phyloP scores from a whole-genome alignment of 2,797 vertebrate genomes.

The Sebastes ruberrimus region DNA sequence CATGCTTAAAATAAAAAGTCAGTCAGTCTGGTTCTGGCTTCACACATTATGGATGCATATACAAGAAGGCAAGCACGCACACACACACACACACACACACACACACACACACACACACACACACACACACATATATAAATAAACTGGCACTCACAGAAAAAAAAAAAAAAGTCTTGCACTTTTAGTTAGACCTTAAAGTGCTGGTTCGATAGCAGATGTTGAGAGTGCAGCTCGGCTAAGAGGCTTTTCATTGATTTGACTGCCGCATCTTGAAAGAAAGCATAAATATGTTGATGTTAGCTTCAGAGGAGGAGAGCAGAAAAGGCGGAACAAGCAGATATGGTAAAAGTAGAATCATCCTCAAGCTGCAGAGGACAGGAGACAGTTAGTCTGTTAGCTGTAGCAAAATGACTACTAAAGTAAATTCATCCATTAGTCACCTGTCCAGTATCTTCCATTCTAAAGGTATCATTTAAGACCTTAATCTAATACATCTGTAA shows the following conservation, averaged over 20 bases:
- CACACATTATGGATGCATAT: neutral
- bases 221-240: slow-evolving; percentile 46
- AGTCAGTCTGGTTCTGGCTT: neutral
- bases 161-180: slow-evolving; percentile 33
- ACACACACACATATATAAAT: neutral
- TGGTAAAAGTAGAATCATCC: slow-evolving; percentile 1
- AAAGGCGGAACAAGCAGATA: neutral
- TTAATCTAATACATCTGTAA: neutral
- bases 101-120: neutral
- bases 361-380: neutral
- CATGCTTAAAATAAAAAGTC: neutral
- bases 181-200: slow-evolving; percentile 46
- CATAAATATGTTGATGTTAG: slow-evolving; percentile 50
- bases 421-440: neutral
- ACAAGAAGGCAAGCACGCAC: neutral
- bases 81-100: neutral
- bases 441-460: neutral
- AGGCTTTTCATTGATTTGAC: slow-evolving; percentile 65
- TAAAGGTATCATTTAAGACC: neutral
- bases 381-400: neutral
- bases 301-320: slow-evolving; percentile 17
- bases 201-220: slow-evolving; percentile 55
- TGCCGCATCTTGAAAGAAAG: slow-evolving; percentile 52
- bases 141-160: neutral
- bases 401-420: neutral